These are phyloP conservation scores for Eufriesea mexicana DNA, from an alignment of 1,140 invertebrate genomes.

Conservation along the genomic window DNA sequence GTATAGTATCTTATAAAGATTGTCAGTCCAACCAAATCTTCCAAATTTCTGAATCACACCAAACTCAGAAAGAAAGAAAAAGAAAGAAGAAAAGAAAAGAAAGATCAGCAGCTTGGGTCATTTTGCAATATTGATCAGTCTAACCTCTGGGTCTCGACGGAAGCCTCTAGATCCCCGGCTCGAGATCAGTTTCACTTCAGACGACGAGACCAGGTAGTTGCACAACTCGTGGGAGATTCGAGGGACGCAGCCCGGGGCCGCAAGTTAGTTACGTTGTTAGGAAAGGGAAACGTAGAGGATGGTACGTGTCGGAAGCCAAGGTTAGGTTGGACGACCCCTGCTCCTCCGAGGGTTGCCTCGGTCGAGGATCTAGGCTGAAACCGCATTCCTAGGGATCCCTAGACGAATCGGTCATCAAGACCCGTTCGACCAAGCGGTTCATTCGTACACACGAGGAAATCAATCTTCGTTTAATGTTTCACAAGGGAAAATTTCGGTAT, in stretches of 20 bases:
- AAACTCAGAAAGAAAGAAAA: no score
- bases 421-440: neutral
- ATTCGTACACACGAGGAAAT: conserved; percentile 35
- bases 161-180: neutral
- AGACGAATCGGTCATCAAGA: conserved; percentile 52
- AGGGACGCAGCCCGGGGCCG: conserved; percentile 4
- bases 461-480: conserved; percentile 59
- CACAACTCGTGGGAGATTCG: conserved; percentile 34
- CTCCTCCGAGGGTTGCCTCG: neutral
- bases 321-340: conserved; percentile 19
- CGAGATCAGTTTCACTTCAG: conserved; percentile 20
- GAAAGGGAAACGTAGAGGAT: conserved; percentile 20
- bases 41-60: no score
- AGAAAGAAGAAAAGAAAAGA: no score
- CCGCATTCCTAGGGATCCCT: conserved; percentile 50
- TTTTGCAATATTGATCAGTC: neutral
- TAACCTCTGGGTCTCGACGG: neutral
- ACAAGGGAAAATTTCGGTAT: neutral
- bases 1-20: no score
- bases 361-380: conserved; percentile 44
- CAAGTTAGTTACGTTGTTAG: conserved; percentile 45
- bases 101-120: no score
- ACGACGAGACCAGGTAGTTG: conserved; percentile 1
- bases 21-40: no score
- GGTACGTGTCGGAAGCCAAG: conserved; percentile 18